Percentiles rank a stretch among this genome's conserved stretches.
Conservation (phyloP, 2,888 invertebrate species). For the Parasteatoda lunata region DNA sequence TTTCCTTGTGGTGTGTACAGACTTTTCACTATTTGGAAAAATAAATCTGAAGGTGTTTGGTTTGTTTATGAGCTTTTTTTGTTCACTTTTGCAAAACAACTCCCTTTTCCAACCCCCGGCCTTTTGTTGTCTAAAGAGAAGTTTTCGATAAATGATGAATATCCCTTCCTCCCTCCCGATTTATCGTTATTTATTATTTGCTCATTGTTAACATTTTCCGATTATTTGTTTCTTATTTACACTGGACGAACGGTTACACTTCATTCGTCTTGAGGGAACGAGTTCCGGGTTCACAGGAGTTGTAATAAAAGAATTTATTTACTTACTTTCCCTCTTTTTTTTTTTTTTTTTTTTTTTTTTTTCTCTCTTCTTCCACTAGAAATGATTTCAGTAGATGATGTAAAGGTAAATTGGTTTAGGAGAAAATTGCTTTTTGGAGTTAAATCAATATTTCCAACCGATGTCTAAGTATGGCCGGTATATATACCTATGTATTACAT, state of each 20-base stretch:
- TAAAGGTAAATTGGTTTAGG: too few species aligned
- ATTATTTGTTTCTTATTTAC: conserved; percentile 53
- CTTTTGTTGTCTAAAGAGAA: conserved; percentile 30
- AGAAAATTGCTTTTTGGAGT: too few species aligned
- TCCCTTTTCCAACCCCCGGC: conserved; percentile 15
- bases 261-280: conserved; percentile 29
- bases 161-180: not conserved
- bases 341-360: not conserved
- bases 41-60: not conserved
- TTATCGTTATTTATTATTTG: conserved; percentile 27
- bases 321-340: conserved; percentile 2
- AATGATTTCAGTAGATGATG: too few species aligned
- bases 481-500: too few species aligned
- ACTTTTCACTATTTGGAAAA: not conserved
- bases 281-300: conserved; percentile 48
- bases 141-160: conserved; percentile 28
- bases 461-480: too few species aligned
- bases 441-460: too few species aligned
- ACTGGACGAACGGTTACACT: conserved; percentile 6
- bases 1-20: too few species aligned
- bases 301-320: conserved; percentile 25
- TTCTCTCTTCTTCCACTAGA: not conserved
- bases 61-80: not conserved
- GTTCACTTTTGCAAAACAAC: not conserved
- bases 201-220: conserved; percentile 52